Evolutionary conservation across 2,113 vertebrate species (phyloP).

Genomic region (Alouatta palliata): DNA sequence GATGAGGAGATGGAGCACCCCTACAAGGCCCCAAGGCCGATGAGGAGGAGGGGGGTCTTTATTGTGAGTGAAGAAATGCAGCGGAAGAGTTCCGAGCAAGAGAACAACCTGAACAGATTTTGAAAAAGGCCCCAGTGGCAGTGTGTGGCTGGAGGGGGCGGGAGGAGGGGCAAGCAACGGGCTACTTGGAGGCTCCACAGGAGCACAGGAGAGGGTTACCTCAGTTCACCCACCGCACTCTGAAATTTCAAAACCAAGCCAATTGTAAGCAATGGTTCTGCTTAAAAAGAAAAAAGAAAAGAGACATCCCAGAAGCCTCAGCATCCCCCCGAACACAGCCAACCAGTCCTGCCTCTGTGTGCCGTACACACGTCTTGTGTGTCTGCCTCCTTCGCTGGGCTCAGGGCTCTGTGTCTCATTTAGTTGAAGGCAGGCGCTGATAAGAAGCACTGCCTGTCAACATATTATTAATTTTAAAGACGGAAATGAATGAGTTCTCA

Average conservation of each 20-base stretch:
- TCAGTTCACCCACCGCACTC: background rate
- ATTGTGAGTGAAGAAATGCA: background rate
- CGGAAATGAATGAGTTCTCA: background rate
- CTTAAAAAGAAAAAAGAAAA: too few relatives aligned
- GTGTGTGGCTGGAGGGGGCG: background rate
- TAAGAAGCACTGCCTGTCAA: background rate
- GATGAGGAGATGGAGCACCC: background rate
- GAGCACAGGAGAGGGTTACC: background rate
- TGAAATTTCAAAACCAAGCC: background rate
- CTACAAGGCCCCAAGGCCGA: background rate
- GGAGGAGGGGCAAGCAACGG: background rate
- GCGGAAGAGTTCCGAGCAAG: background rate
- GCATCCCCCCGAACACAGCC: background rate
- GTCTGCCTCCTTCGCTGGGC: background rate
- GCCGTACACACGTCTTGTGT: background rate
- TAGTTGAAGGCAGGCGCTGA: background rate
- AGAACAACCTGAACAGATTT: background rate
- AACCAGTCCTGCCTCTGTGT: too few relatives aligned
- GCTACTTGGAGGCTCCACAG: background rate
- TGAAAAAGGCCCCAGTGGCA: background rate
- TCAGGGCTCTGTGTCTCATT: background rate
- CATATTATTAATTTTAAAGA: background rate
- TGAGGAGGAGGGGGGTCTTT: background rate
- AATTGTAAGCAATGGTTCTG: too few relatives aligned
- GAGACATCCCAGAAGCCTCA: background rate